Evolutionary conservation across 2,888 invertebrate species (phyloP).

Genomic region (Trachelus iudaicus): DNA sequence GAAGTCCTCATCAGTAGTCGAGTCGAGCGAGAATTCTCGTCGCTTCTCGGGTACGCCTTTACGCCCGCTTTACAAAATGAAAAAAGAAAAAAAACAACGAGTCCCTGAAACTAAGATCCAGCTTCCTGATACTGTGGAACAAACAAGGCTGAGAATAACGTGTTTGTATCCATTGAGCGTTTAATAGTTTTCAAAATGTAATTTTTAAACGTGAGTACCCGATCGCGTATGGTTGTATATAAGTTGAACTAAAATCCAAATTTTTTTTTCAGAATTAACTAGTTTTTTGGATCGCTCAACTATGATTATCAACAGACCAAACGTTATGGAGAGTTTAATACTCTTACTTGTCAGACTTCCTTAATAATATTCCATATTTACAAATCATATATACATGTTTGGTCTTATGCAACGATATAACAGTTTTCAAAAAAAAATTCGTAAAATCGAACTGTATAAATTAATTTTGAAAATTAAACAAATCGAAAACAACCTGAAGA

Average conservation of each 20-base stretch:
- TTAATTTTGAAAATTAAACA: background rate
- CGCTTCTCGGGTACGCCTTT: background rate
- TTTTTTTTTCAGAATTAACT: background rate
- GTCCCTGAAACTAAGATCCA: background rate
- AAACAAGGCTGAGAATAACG: background rate
- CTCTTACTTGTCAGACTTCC: background rate
- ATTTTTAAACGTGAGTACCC: background rate
- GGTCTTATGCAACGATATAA: background rate
- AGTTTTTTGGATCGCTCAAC: background rate
- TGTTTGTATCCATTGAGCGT: background rate
- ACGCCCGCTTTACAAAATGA: background rate
- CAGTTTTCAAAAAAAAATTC: background rate
- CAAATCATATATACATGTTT: background rate
- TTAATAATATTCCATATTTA: background rate
- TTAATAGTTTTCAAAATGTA: background rate
- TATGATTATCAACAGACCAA: background rate
- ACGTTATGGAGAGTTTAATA: background rate
- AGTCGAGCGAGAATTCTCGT: slow-evolving; percentile 17
- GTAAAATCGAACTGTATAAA: background rate
- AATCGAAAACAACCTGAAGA: background rate
- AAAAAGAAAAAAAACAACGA: background rate
- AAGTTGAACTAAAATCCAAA: background rate
- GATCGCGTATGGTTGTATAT: background rate
- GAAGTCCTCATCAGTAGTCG: slow-evolving; percentile 50
- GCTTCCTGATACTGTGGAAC: background rate